These are phyloP conservation scores for Girardinus metallicus DNA, from an alignment of 2,797 vertebrate genomes.

Conservation along the genomic window DNA sequence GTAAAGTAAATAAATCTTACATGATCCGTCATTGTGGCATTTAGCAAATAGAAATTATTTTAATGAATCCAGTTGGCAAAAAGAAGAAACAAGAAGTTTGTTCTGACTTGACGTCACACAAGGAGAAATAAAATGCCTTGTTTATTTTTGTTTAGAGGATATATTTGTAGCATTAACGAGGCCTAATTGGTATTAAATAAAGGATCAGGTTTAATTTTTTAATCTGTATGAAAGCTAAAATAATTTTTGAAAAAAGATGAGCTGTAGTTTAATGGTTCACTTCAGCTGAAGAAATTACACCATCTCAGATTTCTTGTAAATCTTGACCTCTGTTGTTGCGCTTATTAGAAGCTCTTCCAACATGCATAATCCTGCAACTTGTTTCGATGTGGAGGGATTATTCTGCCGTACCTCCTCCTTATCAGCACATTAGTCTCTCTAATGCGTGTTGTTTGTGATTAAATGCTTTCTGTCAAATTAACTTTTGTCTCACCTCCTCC, in stretches of 20 bases:
- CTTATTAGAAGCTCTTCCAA: not conserved
- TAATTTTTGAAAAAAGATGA: not conserved
- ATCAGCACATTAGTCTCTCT: conserved; percentile 34
- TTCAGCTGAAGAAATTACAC: not conserved
- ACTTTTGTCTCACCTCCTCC: conserved; percentile 72
- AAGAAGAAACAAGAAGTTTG: not conserved
- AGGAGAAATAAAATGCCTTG: not conserved
- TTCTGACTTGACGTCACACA: not conserved
- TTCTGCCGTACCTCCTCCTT: conserved; percentile 1
- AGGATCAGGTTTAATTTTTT: not conserved
- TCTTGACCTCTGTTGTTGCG: not conserved
- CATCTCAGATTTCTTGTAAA: not conserved
- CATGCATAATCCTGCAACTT: not conserved
- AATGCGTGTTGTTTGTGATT: conserved; percentile 65
- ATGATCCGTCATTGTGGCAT: not conserved
- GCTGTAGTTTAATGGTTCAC: not conserved
- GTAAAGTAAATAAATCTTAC: not conserved
- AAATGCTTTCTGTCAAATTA: conserved; percentile 74
- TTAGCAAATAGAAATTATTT: not conserved
- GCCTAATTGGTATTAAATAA: not conserved
- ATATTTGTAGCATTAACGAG: not conserved
- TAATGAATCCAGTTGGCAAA: not conserved
- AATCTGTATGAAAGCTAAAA: not conserved
- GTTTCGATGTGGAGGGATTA: not conserved
- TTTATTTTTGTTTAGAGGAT: not conserved